Conservation (phyloP, 2,113 vertebrate genomes). For the Macquaria australasica region DNA sequence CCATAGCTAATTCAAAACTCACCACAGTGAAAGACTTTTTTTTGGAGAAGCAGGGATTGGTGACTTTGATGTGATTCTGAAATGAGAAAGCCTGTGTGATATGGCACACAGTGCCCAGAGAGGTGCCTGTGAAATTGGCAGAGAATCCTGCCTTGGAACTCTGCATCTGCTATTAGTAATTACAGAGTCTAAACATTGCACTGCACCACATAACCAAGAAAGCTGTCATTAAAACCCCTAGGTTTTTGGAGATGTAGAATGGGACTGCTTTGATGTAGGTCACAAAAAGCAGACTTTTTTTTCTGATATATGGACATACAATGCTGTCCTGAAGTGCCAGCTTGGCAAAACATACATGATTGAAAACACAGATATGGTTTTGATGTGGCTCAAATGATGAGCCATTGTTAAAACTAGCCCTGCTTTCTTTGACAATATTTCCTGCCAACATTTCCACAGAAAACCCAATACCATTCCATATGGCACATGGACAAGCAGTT, state of each 20-base stretch:
- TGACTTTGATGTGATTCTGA: conserved; percentile 72
- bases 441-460: conserved; percentile 52
- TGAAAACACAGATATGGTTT: conserved; percentile 52
- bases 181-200: conserved; percentile 52
- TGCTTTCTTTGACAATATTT: conserved; percentile 53
- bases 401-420: conserved; percentile 56
- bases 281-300: conserved; percentile 20
- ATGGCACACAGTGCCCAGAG: conserved; percentile 50
- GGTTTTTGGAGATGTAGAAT: conserved; percentile 23
- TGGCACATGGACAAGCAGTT: conserved; percentile 46
- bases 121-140: conserved; percentile 65
- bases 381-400: conserved; percentile 62
- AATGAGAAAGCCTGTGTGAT: conserved; percentile 61
- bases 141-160: conserved; percentile 47
- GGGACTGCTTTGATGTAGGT: conserved; percentile 55
- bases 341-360: conserved; percentile 52
- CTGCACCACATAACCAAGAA: conserved; percentile 32
- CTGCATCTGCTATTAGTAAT: conserved; percentile 60
- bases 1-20: conserved; percentile 51
- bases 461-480: conserved; percentile 44
- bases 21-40: conserved; percentile 26
- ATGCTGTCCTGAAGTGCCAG: conserved; percentile 41
- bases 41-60: conserved; percentile 14
- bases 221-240: conserved; percentile 66
- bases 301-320: conserved; percentile 33